Conservation (phyloP, 2,888 invertebrate genomes). For the Drosophila rellima region DNA sequence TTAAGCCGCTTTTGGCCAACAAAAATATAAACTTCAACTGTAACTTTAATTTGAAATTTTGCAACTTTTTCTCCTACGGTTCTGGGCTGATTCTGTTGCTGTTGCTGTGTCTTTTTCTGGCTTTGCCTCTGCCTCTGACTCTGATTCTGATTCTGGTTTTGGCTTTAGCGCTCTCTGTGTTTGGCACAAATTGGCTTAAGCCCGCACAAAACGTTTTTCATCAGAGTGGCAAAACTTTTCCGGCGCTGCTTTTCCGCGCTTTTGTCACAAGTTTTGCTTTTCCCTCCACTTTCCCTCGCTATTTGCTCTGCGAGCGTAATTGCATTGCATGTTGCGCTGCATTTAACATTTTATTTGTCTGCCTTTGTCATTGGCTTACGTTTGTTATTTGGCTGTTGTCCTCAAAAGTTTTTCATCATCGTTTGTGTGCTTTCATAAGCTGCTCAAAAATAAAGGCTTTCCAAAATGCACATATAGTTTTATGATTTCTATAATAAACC, state of each 20-base stretch:
- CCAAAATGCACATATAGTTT: neutral
- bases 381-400: conserved; percentile 54
- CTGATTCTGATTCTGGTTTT: conserved; percentile 32
- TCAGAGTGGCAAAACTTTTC: conserved; percentile 67
- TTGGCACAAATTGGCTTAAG: conserved; percentile 79
- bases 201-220: conserved; percentile 73
- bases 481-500: neutral
- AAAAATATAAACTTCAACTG: conserved; percentile 47
- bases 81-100: conserved; percentile 7
- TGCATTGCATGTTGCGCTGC: conserved; percentile 77
- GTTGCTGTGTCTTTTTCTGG: neutral
- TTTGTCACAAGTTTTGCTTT: conserved; percentile 68
- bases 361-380: conserved; percentile 64
- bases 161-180: conserved; percentile 48
- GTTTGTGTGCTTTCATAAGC: conserved; percentile 41
- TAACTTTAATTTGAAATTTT: conserved; percentile 61
- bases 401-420: conserved; percentile 52
- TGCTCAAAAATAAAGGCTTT: conserved; percentile 7
- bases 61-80: conserved; percentile 44
- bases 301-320: conserved; percentile 54
- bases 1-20: conserved; percentile 47
- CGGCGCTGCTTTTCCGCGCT: conserved; percentile 68
- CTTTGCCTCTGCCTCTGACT: conserved; percentile 13
- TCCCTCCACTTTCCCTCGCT: conserved; percentile 3
- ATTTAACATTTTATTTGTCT: conserved; percentile 69